Base-by-base conservation (phyloP, 1,140 invertebrate genomes). In the Maconellicoccus hirsutus region DNA sequence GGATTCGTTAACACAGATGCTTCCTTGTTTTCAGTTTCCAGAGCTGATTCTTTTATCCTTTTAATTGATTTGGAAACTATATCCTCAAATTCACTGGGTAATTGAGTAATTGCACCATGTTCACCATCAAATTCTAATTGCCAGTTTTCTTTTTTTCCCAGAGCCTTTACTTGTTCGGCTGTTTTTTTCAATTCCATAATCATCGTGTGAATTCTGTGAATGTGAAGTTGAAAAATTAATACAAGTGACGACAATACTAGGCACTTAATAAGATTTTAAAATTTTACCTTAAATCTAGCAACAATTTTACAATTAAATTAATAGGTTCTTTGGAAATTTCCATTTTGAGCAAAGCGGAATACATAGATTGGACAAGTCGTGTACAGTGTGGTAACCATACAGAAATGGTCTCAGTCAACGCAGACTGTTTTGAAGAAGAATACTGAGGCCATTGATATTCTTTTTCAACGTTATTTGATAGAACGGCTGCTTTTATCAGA, bases 111-210 rank as follows among this genome's bases (percentile, higher is more conserved):
- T 29, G 89, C 89, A 23, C 89, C 90, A 77, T 88, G 85, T 74
- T 88, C 85, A 74, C 90, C 88, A 76, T 88, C 87, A 73, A 92
- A 89, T 74, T 93, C 89, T 70, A 95, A 86, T 74, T 87, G 84
- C 94, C 95, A 98, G 0, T 85, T 90, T 81, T 98, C 95, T 75
- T 88, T 86, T 52, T 85, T 85, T 69, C 86, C 82, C 1, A 98
- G 81, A n/a, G 84, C 83, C 75, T 87, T 86, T 29, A 96, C 86
- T 75, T 91, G 89, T 75, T 90, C 87, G 0, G 85, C 84, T 3
- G 93, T 87, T 77, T 94, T 89, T 77, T 90, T 89, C 70, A 98
- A 89, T 71, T 96, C 83, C 63, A 88, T 87, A 21, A 86, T 86
- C 82, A 98, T 89, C 75, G 92, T 93, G 78, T 94, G 87, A 61